Evolutionary conservation across 1,140 invertebrate genomes (phyloP).

Genomic region (Grapholita molesta): DNA sequence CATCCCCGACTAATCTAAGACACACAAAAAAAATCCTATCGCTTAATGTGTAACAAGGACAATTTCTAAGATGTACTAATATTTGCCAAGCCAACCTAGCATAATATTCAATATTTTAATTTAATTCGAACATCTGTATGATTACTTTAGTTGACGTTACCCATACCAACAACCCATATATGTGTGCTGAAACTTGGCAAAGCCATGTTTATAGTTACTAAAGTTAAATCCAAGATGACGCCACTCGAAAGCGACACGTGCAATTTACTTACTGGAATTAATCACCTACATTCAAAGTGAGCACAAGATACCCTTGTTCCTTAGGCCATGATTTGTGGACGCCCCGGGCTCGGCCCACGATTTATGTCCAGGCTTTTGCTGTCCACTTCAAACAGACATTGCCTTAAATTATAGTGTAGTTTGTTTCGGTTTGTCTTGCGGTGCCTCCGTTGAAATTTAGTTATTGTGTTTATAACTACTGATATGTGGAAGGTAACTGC

Average conservation of each 20-base stretch:
- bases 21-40: no score
- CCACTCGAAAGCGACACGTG: not conserved
- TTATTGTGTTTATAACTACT: not conserved
- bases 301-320: not conserved
- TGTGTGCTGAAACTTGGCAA: not conserved
- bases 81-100: no score
- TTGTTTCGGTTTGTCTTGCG: not conserved
- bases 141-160: no score
- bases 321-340: conserved; percentile 27
- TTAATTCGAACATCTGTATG: no score
- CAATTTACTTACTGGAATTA: conserved; percentile 16
- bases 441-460: not conserved
- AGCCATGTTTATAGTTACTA: not conserved
- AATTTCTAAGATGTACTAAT: no score
- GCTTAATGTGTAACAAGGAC: no score
- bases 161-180: no score
- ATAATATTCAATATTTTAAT: no score
- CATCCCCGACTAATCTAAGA: no score
- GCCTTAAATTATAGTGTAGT: conserved; percentile 50
- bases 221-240: not conserved
- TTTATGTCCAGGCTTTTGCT: conserved; percentile 64
- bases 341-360: conserved; percentile 31
- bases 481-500: not conserved
- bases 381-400: conserved; percentile 70
- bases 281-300: conserved; percentile 1